Percentiles rank a stretch among this genome's conserved stretches.
Evolutionary conservation across 2,113 vertebrate species (phyloP).

Genomic region (Pyrgilauda ruficollis): DNA sequence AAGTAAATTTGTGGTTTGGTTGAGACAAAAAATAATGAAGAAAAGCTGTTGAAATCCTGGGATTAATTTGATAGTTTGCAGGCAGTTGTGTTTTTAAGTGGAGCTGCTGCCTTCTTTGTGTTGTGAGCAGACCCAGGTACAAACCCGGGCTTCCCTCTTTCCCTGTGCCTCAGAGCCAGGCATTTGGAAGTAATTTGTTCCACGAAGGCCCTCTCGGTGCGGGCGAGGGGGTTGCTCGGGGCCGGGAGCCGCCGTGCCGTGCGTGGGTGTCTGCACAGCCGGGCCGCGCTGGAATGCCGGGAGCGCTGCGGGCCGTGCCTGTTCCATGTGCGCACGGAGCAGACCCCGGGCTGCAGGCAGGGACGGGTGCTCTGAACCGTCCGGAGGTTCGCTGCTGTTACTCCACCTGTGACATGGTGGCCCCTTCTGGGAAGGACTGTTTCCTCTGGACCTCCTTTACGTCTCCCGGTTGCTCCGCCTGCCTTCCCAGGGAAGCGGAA

Average conservation of each 20-base stretch:
- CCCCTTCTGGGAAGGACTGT: neutral
- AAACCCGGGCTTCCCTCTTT: neutral
- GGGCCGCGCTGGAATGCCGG: neutral
- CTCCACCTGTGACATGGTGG: neutral
- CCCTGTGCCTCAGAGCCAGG: neutral
- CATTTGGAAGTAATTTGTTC: slow-evolving; percentile 50
- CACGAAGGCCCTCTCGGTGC: neutral
- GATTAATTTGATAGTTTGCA: slow-evolving; percentile 65
- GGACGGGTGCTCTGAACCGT: fast-evolving
- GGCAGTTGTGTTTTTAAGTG: slow-evolving; percentile 33
- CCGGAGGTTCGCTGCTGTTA: fast-evolving
- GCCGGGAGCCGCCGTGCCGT: neutral
- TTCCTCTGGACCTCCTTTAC: neutral
- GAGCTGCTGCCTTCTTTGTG: slow-evolving; percentile 23
- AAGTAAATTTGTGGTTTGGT: slow-evolving; percentile 71
- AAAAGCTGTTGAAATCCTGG: slow-evolving; percentile 72
- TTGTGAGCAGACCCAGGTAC: slow-evolving; percentile 33
- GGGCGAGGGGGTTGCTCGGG: neutral
- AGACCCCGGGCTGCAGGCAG: neutral
- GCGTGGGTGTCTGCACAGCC: neutral
- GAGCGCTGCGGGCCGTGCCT: neutral
- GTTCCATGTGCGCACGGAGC: neutral
- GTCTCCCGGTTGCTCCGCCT: neutral
- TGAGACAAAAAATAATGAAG: slow-evolving; percentile 70
- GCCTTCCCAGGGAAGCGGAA: neutral